Evolutionary conservation across 2,797 vertebrate species (phyloP).

Genomic region (Chrosomus eos): DNA sequence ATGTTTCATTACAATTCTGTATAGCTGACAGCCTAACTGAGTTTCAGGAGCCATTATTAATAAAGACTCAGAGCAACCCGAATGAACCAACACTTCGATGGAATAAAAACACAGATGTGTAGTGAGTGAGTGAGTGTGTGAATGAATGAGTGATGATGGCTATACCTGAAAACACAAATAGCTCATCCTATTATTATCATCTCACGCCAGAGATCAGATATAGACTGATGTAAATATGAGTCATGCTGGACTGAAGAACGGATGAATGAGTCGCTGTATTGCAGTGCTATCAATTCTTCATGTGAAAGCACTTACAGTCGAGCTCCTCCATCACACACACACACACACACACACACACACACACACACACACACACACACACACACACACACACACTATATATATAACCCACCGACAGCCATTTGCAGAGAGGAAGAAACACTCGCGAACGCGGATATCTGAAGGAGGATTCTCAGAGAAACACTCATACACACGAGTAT

Average conservation of each 20-base stretch:
- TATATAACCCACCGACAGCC: conserved; percentile 26
- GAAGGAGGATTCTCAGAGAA: conserved; percentile 8
- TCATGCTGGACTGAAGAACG: conserved; percentile 30
- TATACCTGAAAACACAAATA: conserved; percentile 16
- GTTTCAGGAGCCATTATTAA: conserved; percentile 31
- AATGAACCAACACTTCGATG: background rate
- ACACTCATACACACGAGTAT: background rate
- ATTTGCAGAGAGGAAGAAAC: conserved; percentile 1
- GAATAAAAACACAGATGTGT: conserved; percentile 5
- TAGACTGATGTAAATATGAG: conserved; percentile 24
- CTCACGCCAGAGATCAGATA: conserved; percentile 7
- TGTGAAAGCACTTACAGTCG: conserved; percentile 22
- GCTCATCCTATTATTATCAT: conserved; percentile 3
- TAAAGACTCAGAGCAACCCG: background rate
- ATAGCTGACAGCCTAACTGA: background rate
- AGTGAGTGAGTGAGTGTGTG: background rate
- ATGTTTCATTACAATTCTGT: background rate
- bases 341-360: background rate
- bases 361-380: too few relatives aligned
- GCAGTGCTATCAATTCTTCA: conserved; percentile 50
- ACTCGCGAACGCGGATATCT: background rate
- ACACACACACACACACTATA: too few relatives aligned
- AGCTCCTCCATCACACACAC: conserved; percentile 12
- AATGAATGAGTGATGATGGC: background rate
- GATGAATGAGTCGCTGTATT: conserved; percentile 49